Evolutionary conservation across 2,888 invertebrate genomes (phyloP).

Genomic region (Agrochola litura): DNA sequence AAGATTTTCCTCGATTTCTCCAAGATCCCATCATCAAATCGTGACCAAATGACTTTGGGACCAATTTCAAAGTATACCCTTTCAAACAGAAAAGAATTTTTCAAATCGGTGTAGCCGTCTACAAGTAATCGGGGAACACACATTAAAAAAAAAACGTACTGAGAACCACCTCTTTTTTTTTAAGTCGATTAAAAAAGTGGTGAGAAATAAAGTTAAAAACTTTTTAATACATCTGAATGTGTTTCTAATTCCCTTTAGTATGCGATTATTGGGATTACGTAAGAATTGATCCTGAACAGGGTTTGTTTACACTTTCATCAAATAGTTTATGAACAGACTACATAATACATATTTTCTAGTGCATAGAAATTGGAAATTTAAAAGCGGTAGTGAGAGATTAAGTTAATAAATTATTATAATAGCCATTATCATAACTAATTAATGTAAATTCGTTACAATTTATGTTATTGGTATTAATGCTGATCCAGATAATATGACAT

Average conservation of each 20-base stretch:
- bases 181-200: neutral
- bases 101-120: too few species aligned
- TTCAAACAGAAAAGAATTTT: too few species aligned
- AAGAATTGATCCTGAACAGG: neutral
- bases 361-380: conserved; percentile 1
- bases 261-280: neutral
- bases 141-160: too few species aligned
- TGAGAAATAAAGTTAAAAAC: neutral
- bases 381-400: neutral
- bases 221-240: neutral
- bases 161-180: too few species aligned
- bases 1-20: too few species aligned
- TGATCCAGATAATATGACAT: neutral
- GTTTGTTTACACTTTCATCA: neutral
- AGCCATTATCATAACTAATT: conserved; percentile 14
- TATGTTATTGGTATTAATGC: conserved; percentile 3
- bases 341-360: neutral
- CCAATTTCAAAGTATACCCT: too few species aligned
- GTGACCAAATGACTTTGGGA: too few species aligned
- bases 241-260: neutral
- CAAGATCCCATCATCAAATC: too few species aligned
- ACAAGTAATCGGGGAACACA: too few species aligned
- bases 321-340: neutral
- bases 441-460: conserved; percentile 14
- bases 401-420: conserved; percentile 17